Conservation (phyloP, 2,113 vertebrate genomes). For the Myrmecophaga tridactyla region DNA sequence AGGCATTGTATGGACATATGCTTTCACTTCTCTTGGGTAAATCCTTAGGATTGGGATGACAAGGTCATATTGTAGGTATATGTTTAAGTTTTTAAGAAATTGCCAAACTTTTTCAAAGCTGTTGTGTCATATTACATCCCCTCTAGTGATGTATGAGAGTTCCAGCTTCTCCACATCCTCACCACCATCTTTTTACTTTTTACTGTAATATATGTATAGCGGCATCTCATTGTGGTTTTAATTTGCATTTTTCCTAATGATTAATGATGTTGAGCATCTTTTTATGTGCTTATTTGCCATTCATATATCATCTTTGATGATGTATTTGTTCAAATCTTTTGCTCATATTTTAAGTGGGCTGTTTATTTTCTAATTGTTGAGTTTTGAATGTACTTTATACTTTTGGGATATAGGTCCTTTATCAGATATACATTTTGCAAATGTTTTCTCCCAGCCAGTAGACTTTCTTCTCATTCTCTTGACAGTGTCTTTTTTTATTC, state of each 20-base stretch:
- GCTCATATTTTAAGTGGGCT: neutral
- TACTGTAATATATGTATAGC: neutral
- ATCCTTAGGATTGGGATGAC: neutral
- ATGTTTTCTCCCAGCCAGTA: neutral
- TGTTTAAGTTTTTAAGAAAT: constrained; percentile 5
- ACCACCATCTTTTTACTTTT: neutral
- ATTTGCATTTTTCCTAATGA: neutral
- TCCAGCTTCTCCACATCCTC: neutral
- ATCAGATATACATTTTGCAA: neutral
- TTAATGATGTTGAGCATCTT: neutral
- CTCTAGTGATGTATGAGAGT: neutral
- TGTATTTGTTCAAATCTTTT: neutral
- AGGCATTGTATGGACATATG: neutral
- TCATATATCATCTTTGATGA: neutral
- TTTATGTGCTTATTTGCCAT: neutral
- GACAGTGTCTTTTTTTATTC: neutral
- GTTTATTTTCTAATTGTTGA: neutral
- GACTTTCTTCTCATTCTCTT: neutral
- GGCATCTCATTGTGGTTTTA: neutral
- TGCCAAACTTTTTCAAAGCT: neutral
- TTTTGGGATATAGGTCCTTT: neutral
- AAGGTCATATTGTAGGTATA: neutral
- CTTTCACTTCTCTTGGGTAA: neutral
- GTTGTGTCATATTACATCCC: neutral
- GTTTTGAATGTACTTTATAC: neutral